Base-by-base conservation (phyloP, 2,113 vertebrate genomes). In the Channa maculata region DNA sequence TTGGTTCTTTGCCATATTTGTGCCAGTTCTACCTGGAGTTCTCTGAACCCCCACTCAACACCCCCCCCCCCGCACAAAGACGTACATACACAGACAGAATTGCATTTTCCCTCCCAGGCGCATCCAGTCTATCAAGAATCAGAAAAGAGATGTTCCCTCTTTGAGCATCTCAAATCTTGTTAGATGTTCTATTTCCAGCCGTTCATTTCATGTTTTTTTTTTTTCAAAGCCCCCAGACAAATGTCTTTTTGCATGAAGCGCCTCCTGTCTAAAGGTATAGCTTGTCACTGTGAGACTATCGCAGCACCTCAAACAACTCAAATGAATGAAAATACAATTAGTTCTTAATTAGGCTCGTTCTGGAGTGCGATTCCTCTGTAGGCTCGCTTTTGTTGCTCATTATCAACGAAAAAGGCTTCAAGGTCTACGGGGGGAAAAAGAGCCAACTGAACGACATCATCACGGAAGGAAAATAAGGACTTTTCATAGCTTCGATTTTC, bases 121-220 rank as follows among this genome's bases (percentile, higher is more conserved):
- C 59, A 65, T 52, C n/a, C 75, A 51, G 15, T 76, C 41, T 38
- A 61, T 69, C 65, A 61, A 15, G 44, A 71, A 48, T 49, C 58
- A 65, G 11, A 51, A 77, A 49, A 79, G 59, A 74, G 53, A 71
- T 64, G 57, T 77, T 74, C 67, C 44, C 77, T 48, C 77, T 72
- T 67, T 79, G 51, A 65, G 75, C 86, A 62, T 80, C 78, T 83
- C 57, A 69, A 84, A 89, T 86, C 66, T 15, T 0, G 46, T 86
- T 81, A 77, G 65, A 83, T 82, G 83, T 86, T 15, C 75, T 81
- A 85, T 86, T 84, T 84, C 82, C 80, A 86, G 79, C 71, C 64
- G 41, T 90, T 84, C 83, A 65, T 82, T 80, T 78, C 39, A 37
- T 46, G 9, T 45, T 63, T 53, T 63, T 65, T 39, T n/a, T 15